Conservation (phyloP, 2,797 vertebrate species). For the Alauda arvensis region DNA sequence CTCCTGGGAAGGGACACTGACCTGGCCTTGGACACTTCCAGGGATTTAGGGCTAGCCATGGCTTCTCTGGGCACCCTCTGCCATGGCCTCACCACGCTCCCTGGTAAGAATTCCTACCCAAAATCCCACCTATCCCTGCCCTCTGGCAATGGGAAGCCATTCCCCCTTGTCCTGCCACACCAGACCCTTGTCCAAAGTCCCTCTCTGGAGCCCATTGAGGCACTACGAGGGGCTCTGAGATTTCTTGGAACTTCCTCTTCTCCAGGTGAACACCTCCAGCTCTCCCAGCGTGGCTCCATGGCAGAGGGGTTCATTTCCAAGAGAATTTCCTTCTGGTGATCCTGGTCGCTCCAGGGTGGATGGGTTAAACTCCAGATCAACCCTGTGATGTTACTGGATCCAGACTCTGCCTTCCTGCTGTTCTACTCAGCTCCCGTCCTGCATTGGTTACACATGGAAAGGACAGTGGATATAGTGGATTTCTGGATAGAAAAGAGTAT, state of each 20-base stretch:
- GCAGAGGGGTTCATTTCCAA: not conserved
- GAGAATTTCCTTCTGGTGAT: not conserved
- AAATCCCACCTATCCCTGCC: fast-evolving
- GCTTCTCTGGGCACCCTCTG: not conserved
- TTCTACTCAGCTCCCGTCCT: not conserved
- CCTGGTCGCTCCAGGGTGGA: not conserved
- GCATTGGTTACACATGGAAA: not conserved
- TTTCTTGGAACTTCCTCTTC: not conserved
- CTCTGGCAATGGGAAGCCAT: too few species aligned
- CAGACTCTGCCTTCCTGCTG: not conserved
- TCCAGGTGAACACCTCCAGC: not conserved
- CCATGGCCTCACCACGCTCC: fast-evolving
- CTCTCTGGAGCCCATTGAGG: not conserved
- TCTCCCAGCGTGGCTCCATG: not conserved
- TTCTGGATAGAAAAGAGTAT: not conserved
- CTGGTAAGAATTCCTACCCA: fast-evolving
- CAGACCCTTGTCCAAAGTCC: fast-evolving
- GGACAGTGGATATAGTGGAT: not conserved
- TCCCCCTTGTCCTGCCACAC: not conserved
- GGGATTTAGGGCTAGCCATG: not conserved
- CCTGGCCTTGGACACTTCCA: not conserved
- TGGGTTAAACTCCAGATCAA: not conserved
- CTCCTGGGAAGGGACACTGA: not conserved
- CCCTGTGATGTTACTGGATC: not conserved
- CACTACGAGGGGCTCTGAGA: not conserved